These are phyloP conservation scores for Triplophysa bombifrons DNA, from an alignment of 2,797 vertebrate genomes.

Conservation along the genomic window DNA sequence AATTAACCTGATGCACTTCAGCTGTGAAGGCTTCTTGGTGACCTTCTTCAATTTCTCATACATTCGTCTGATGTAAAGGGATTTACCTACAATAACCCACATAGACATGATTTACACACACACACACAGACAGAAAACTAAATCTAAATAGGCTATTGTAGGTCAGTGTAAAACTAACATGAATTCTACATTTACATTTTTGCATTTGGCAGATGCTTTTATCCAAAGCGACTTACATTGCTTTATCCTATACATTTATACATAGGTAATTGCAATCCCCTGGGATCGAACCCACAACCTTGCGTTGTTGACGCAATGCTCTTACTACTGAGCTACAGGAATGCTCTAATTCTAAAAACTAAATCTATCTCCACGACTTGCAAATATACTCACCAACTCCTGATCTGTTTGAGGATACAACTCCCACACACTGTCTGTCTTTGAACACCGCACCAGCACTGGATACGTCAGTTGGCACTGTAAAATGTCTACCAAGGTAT, in stretches of 20 bases:
- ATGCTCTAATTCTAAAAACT: no score
- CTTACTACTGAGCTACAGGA: no score
- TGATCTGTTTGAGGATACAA: slow-evolving; percentile 88
- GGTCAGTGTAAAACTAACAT: no score
- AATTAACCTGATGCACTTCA: slow-evolving; percentile 85
- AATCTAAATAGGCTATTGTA: no score
- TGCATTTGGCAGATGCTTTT: no score
- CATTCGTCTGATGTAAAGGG: slow-evolving; percentile 87
- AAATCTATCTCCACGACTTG: not conserved
- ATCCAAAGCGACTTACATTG: no score
- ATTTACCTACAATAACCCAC: slow-evolving; percentile 82
- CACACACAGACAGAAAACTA: no score
- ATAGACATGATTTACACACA: not conserved
- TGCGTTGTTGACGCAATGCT: no score
- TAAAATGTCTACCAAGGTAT: slow-evolving; percentile 85
- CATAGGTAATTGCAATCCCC: no score
- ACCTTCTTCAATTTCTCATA: slow-evolving; percentile 73
- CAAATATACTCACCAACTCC: slow-evolving; percentile 85
- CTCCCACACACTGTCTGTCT: slow-evolving; percentile 80
- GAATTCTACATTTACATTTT: no score
- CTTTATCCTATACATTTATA: no score
- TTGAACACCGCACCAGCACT: slow-evolving; percentile 85
- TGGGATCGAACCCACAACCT: no score
- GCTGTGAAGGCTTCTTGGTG: slow-evolving; percentile 57
- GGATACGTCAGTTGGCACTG: slow-evolving; percentile 59